Evolutionary conservation across 2,113 vertebrate genomes (phyloP).

Genomic region (Globicephala melas): DNA sequence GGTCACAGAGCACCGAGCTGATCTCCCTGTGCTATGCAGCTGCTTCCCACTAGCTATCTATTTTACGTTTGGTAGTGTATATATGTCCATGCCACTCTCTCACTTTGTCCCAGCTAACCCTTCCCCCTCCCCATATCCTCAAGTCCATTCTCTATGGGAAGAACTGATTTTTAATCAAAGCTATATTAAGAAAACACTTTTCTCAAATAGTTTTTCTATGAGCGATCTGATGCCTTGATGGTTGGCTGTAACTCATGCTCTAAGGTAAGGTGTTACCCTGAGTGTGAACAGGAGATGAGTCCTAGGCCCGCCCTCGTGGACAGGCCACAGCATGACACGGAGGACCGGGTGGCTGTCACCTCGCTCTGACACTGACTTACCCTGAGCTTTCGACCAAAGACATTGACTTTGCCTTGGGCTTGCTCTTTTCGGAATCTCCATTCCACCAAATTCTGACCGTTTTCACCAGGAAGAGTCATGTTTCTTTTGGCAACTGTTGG

Average conservation of each 20-base stretch:
- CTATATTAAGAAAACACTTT: background rate
- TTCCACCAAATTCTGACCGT: constrained; percentile 96
- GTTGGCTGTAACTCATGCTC: background rate
- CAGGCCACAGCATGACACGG: fast-evolving
- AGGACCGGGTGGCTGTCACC: fast-evolving
- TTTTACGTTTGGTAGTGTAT: no score
- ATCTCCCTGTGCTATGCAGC: no score
- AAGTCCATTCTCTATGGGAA: background rate
- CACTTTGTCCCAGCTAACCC: no score
- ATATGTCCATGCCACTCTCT: no score
- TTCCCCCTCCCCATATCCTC: no score
- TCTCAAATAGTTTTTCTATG: background rate
- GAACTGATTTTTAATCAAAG: background rate
- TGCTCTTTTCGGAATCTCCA: constrained; percentile 98
- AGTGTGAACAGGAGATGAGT: fast-evolving
- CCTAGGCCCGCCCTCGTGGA: fast-evolving
- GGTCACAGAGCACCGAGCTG: no score
- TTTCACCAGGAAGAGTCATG: constrained; percentile 95
- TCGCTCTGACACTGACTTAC: constrained; percentile 76
- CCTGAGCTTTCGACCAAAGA: constrained; percentile 97
- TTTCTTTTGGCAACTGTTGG: constrained; percentile 95
- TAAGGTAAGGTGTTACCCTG: fast-evolving
- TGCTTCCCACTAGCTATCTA: no score
- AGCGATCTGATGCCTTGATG: background rate
- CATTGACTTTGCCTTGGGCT: constrained; percentile 94